Evolutionary conservation across 2,888 invertebrate species (phyloP).

Genomic region (Didymodactylos carnosus): DNA sequence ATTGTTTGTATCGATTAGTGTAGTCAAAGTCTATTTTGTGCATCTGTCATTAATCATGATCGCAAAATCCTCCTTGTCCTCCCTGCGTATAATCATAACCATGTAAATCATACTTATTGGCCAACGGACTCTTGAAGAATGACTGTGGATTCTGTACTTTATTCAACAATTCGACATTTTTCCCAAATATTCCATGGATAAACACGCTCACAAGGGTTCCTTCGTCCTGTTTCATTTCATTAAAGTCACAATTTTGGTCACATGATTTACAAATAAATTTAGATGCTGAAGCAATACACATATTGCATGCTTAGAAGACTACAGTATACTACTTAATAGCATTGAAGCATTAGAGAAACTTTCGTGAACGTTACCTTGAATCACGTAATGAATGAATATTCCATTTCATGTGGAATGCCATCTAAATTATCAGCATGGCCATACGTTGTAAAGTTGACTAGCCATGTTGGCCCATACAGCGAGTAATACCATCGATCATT

Average conservation of each 20-base stretch:
- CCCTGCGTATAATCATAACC: background rate
- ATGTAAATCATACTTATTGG: background rate
- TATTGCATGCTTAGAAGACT: no score
- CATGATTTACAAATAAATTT: background rate
- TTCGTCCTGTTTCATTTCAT: background rate
- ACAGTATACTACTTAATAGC: no score
- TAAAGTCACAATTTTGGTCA: background rate
- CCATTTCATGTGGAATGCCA: background rate
- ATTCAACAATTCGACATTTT: background rate
- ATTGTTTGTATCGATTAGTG: no score
- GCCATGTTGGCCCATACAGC: conserved; percentile 5
- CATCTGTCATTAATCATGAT: background rate
- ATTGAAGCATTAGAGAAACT: no score
- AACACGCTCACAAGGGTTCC: background rate
- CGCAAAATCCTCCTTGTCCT: background rate
- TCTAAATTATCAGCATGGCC: conserved; percentile 14
- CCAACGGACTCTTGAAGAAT: background rate
- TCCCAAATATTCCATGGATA: background rate
- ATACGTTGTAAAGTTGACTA: conserved; percentile 5
- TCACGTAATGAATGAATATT: no score
- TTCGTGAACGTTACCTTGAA: no score
- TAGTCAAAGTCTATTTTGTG: no score
- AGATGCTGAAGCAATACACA: no score
- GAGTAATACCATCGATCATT: conserved; percentile 11
- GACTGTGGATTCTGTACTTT: background rate